Base-by-base conservation (phyloP, 1,140 invertebrate species). In the Dinothrombium tinctorium region DNA sequence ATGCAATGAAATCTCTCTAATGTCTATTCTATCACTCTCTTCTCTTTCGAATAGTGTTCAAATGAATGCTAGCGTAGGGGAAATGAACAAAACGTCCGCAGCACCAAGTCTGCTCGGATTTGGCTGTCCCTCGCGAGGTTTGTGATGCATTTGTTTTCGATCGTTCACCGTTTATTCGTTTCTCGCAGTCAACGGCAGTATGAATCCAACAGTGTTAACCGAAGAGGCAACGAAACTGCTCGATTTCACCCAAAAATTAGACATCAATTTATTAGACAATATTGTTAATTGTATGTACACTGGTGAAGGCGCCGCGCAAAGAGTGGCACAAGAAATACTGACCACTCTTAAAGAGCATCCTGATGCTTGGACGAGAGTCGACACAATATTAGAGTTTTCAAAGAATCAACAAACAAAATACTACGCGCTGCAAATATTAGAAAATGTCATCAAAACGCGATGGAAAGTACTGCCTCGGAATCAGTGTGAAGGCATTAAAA, bases 401-500 rank as follows among this genome's bases (percentile, higher is more conserved):
- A 65, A 55, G 56, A 92, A 95, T 59, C 84, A 94, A 63, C 82
- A 98, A 68, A 98, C 92, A 38, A 99, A 99, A 67, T 99, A 95
- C 62, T 99, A 92, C 68, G 94, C 90, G 19, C 65, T 99, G 51
- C 94, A 99, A 70, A 98, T 99, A 56, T 63, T 99, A 49, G 94
- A 99, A 65, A 86, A 90, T 68, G 82, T 96, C 4, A 98, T 99
- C 50, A 92, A 95, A 67, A 95, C 89, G 24, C 68, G 87, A 59
- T 99, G 94, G 94, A 98, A 98, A 73, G 80, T 90, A 43, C 63
- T 99, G 53, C 92, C 92, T 37, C 66, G 86, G 58, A 84, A 89
- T 62, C 94, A 99, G 53, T 96, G 92, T 65, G 90, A 98, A 67
- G 92, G 69, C 42, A 95, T 96, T 49, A 95, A 95, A 59, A 95